phyloP scores from a whole-genome alignment of 2,797 vertebrate species.

The Decapterus maruadsi region DNA sequence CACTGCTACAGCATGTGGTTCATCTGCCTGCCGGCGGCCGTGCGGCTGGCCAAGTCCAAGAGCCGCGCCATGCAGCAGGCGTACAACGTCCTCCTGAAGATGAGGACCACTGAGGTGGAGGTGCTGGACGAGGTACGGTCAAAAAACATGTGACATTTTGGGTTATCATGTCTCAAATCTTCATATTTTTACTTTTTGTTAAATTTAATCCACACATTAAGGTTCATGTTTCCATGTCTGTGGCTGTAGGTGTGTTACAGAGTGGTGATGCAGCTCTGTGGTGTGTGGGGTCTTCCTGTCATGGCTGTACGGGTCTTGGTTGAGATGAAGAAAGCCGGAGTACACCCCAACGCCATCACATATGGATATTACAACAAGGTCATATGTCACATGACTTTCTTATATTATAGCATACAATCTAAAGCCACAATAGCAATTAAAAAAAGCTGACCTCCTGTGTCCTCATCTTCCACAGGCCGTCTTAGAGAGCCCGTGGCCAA shows the following conservation, averaged over 20 bases:
- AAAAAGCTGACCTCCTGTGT: not conserved
- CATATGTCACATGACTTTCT: not conserved
- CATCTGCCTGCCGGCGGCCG: slow-evolving; percentile 94
- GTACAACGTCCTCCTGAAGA: slow-evolving; percentile 92
- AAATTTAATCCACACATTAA: too few species aligned
- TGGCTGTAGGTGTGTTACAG: slow-evolving; percentile 94
- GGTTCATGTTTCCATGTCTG: not conserved
- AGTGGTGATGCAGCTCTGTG: slow-evolving; percentile 98
- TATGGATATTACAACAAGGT: slow-evolving; percentile 94
- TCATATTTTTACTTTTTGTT: not conserved
- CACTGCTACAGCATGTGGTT: slow-evolving; percentile 99
- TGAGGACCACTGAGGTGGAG: slow-evolving; percentile 94
- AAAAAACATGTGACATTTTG: too few species aligned
- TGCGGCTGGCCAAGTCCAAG: slow-evolving; percentile 91
- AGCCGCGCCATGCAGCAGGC: slow-evolving; percentile 93
- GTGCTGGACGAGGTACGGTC: slow-evolving; percentile 92
- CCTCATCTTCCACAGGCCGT: slow-evolving; percentile 86
- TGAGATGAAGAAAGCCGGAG: slow-evolving; percentile 97
- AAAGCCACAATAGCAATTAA: not conserved
- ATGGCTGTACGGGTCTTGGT: slow-evolving; percentile 96
- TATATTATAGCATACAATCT: not conserved
- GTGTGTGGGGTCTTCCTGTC: slow-evolving; percentile 94
- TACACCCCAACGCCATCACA: slow-evolving; percentile 97
- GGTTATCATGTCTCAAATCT: not conserved
- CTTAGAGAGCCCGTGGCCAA: slow-evolving; percentile 96